phyloP scores from a whole-genome alignment of 2,113 vertebrate species.

The Odontesthes bonariensis region DNA sequence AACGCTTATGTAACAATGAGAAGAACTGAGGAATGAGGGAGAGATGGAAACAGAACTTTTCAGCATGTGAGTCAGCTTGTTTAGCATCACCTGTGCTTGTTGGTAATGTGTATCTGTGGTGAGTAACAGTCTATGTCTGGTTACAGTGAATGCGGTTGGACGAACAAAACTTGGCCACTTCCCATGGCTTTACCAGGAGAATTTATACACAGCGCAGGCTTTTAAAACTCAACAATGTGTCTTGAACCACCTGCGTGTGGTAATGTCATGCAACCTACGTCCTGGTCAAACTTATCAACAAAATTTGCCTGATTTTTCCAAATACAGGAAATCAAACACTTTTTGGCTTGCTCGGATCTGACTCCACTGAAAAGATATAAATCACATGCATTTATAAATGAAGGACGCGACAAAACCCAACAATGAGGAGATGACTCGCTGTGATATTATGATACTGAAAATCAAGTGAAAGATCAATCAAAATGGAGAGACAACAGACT shows the following conservation, averaged over 20 bases:
- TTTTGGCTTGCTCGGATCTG: constrained; percentile 14
- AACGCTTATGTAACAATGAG: constrained; percentile 43
- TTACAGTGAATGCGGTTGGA: constrained; percentile 23
- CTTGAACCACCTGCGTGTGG: constrained; percentile 40
- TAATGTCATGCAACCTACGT: constrained; percentile 32
- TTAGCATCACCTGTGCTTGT: constrained; percentile 32
- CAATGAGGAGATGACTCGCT: constrained; percentile 17
- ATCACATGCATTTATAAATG: constrained; percentile 42
- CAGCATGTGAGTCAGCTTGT: constrained; percentile 21
- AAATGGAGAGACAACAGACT: constrained; percentile 46
- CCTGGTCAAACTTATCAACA: neutral
- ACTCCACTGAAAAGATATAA: neutral
- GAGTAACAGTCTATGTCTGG: constrained; percentile 61
- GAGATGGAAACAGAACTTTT: constrained; percentile 22
- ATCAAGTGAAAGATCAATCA: constrained; percentile 62
- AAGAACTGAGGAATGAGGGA: constrained; percentile 29
- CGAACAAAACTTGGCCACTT: constrained; percentile 31
- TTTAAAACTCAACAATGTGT: constrained; percentile 27
- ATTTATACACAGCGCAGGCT: constrained; percentile 26
- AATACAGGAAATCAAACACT: constrained; percentile 10
- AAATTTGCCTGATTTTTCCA: constrained; percentile 7
- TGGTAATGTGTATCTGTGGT: constrained; percentile 37
- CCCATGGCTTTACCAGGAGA: constrained; percentile 16
- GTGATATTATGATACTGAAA: constrained; percentile 33
- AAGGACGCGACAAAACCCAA: constrained; percentile 36